Evolutionary conservation across 2,113 vertebrate species (phyloP).

Genomic region (Oryzias curvinotus): DNA sequence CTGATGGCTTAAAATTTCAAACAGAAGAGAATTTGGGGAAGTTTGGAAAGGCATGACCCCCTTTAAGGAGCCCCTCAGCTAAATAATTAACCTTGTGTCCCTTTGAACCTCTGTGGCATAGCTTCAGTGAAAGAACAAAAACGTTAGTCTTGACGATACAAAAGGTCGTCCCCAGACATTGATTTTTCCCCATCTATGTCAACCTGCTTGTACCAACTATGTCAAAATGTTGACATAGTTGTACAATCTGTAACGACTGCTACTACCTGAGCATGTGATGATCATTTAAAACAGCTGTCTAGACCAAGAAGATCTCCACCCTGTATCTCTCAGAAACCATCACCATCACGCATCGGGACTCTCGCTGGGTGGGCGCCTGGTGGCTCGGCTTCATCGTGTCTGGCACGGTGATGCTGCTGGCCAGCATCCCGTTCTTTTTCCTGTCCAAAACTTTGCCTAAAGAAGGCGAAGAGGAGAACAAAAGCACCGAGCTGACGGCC

Average conservation of each 20-base stretch:
- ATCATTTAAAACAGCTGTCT: background rate
- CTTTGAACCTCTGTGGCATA: background rate
- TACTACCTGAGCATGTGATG: background rate
- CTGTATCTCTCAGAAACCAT: constrained; percentile 74
- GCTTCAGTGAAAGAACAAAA: background rate
- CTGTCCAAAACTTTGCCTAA: constrained; percentile 84
- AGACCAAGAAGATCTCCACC: background rate
- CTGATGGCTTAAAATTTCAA: background rate
- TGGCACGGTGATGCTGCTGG: constrained; percentile 79
- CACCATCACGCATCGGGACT: constrained; percentile 85
- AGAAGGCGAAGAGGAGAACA: constrained; percentile 54
- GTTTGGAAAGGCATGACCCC: background rate
- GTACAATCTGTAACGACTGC: background rate
- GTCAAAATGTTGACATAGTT: constrained; percentile 1
- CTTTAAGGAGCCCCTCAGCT: background rate
- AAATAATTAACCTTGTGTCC: background rate
- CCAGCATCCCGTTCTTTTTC: constrained; percentile 92
- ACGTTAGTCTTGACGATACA: background rate
- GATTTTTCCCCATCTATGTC: constrained; percentile 1
- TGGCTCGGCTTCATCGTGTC: constrained; percentile 92
- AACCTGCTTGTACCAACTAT: background rate
- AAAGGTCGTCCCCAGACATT: background rate
- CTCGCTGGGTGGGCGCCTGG: constrained; percentile 96
- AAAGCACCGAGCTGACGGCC: constrained; percentile 34
- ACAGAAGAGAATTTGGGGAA: background rate